Conservation (phyloP, 2,113 vertebrate genomes). For the Prionailurus viverrinus region DNA sequence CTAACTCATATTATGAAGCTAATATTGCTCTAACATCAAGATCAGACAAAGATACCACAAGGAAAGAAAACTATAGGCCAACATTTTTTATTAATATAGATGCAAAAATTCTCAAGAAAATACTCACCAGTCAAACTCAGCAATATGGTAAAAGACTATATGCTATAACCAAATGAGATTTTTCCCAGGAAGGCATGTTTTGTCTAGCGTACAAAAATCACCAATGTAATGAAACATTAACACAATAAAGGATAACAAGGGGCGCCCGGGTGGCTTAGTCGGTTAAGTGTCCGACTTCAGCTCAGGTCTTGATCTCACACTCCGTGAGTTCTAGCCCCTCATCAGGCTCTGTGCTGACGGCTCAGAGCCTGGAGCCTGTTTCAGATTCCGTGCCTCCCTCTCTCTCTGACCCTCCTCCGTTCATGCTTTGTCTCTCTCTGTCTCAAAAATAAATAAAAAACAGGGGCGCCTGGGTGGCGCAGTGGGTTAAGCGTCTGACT, state of each 20-base stretch:
- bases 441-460: too few relatives aligned
- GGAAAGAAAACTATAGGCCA: background rate
- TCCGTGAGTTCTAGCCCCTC: too few relatives aligned
- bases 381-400: too few relatives aligned
- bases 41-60: background rate
- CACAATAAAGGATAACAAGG: background rate
- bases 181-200: background rate
- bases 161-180: background rate
- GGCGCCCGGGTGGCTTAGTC: too few relatives aligned
- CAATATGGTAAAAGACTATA: background rate
- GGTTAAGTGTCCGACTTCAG: too few relatives aligned
- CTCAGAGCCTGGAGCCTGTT: too few relatives aligned
- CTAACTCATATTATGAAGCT: background rate
- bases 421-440: too few relatives aligned
- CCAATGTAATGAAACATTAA: background rate
- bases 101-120: background rate
- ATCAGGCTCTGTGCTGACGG: too few relatives aligned
- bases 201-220: background rate
- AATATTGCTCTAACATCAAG: background rate
- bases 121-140: background rate
- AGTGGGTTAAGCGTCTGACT: too few relatives aligned
- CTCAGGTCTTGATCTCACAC: too few relatives aligned
- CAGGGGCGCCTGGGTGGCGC: too few relatives aligned
- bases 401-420: too few relatives aligned
- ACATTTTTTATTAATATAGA: background rate